Percentiles rank a stretch among this genome's conserved stretches.
phyloP scores from a whole-genome alignment of 2,113 vertebrate species.

The Ibidorhyncha struthersii region DNA sequence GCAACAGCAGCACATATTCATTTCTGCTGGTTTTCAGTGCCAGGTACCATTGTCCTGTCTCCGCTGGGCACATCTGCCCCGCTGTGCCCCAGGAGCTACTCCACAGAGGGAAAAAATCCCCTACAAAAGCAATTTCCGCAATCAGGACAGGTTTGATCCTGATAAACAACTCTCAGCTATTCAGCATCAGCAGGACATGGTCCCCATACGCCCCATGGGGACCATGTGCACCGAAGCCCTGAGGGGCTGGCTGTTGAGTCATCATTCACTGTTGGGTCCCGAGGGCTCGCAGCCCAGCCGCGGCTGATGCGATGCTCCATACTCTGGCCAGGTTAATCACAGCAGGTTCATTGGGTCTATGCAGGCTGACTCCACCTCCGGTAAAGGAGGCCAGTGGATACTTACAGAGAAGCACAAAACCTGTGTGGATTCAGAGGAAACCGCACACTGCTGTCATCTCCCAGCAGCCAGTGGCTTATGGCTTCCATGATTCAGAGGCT shows the following conservation, averaged over 20 bases:
- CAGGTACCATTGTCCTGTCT: background rate
- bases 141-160: background rate
- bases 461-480: background rate
- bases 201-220: fast-evolving
- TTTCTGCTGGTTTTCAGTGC: background rate
- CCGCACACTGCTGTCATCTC: background rate
- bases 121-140: background rate
- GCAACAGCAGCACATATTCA: background rate
- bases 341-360: background rate
- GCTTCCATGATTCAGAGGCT: background rate
- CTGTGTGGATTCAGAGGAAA: background rate
- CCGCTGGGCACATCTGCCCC: background rate
- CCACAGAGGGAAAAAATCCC: fast-evolving
- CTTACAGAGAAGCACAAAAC: background rate
- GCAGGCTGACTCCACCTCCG: background rate
- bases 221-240: background rate
- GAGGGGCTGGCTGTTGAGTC: background rate
- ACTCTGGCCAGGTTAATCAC: background rate
- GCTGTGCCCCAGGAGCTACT: background rate
- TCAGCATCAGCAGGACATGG: background rate
- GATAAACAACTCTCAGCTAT: background rate
- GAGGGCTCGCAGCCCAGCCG: background rate
- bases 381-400: background rate
- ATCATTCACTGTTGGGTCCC: background rate
- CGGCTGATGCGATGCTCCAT: background rate